Evolutionary conservation across 2,113 vertebrate species (phyloP).

Genomic region (Piprites chloris): DNA sequence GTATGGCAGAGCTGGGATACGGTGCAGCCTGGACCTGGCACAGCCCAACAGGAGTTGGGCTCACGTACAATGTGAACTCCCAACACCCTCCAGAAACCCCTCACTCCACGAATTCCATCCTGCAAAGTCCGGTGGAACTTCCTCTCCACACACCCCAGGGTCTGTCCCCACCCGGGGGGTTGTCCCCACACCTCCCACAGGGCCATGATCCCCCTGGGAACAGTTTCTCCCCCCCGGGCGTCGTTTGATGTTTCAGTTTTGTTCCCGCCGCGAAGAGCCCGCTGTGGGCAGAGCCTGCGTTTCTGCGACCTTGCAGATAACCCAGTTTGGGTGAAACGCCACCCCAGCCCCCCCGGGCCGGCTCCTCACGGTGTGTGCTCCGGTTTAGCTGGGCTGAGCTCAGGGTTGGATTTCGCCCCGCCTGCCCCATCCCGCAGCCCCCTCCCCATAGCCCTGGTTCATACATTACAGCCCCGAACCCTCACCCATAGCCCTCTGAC

Average conservation of each 20-base stretch:
- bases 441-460: not conserved
- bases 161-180: too few species aligned
- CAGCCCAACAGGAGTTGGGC: not conserved
- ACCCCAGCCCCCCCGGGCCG: fast-evolving
- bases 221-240: fast-evolving
- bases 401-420: not conserved
- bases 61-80: not conserved
- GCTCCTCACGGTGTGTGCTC: fast-evolving
- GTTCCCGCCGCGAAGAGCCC: not conserved
- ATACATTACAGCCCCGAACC: too few species aligned
- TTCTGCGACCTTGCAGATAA: not conserved
- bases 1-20: not conserved
- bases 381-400: not conserved
- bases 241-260: not conserved
- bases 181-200: not conserved
- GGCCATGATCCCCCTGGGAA: not conserved
- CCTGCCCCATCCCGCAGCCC: not conserved
- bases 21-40: fast-evolving
- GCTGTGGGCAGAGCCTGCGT: fast-evolving
- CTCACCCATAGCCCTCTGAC: not conserved
- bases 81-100: too few species aligned
- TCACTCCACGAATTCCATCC: not conserved
- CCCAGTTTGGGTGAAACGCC: not conserved
- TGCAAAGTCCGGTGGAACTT: not conserved
- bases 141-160: not conserved